These are phyloP conservation scores for Tenebrosternarchus preto DNA, from an alignment of 2,113 vertebrate genomes.

Conservation along the genomic window DNA sequence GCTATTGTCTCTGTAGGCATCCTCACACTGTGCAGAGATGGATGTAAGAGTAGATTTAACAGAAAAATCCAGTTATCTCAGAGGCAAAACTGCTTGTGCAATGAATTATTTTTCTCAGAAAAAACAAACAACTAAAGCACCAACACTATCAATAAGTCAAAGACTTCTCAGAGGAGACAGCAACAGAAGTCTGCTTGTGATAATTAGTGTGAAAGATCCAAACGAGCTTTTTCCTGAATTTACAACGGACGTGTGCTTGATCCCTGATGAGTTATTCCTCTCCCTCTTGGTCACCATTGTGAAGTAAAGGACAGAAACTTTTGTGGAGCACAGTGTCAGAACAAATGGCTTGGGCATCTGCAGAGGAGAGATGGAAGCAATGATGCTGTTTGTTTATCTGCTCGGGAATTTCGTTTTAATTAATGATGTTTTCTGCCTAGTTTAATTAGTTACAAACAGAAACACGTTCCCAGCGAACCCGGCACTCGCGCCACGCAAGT, in stretches of 20 bases:
- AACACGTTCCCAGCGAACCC: constrained; percentile 12
- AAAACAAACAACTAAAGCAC: constrained; percentile 31
- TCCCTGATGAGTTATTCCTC: constrained; percentile 45
- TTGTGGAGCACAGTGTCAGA: constrained; percentile 31
- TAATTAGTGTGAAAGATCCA: constrained; percentile 36
- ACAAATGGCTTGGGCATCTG: constrained; percentile 43
- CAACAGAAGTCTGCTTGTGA: constrained; percentile 44
- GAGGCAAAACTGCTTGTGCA: not conserved
- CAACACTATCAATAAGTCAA: constrained; percentile 44
- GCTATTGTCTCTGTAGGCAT: constrained; percentile 8
- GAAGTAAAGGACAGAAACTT: constrained; percentile 40
- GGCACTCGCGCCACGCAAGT: not conserved
- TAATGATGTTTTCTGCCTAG: constrained; percentile 28
- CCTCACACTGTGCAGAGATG: constrained; percentile 20
- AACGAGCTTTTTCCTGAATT: constrained; percentile 35
- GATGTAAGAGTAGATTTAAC: not conserved
- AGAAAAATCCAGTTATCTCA: constrained; percentile 19
- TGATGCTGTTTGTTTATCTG: constrained; percentile 41
- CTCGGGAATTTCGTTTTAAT: constrained; percentile 36
- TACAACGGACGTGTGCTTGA: constrained; percentile 29
- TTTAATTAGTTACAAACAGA: constrained; percentile 34
- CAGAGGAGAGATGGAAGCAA: constrained; percentile 23
- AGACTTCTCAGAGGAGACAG: constrained; percentile 39
- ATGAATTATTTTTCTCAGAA: constrained; percentile 17
- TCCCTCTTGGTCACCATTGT: constrained; percentile 25